These are phyloP conservation scores for Cinara cedri DNA, from an alignment of 2,888 invertebrate genomes.

Conservation along the genomic window DNA sequence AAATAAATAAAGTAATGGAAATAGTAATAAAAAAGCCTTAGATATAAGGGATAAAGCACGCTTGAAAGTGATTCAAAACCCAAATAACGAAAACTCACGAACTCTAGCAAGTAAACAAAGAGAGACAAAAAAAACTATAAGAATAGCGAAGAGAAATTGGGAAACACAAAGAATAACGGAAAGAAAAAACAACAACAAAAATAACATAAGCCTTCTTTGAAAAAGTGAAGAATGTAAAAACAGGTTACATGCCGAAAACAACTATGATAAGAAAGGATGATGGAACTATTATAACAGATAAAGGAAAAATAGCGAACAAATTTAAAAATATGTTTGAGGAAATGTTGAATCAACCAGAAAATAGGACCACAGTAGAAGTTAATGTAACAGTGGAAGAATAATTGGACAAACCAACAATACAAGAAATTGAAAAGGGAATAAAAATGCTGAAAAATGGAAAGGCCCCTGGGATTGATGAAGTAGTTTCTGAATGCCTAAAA, in stretches of 20 bases:
- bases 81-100: constrained; percentile 12
- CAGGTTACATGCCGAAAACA: not conserved
- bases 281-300: constrained; percentile 7
- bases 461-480: constrained; percentile 17
- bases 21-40: no score
- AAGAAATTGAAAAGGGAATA: constrained; percentile 2
- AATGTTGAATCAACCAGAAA: constrained; percentile 11
- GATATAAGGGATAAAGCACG: no score
- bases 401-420: constrained; percentile 17
- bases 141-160: constrained; percentile 10
- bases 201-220: constrained; percentile 16
- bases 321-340: not conserved
- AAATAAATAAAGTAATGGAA: no score
- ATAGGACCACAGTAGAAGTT: constrained; percentile 14
- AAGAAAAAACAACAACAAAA: constrained; percentile 26
- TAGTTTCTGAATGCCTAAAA: constrained; percentile 12
- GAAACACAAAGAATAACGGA: constrained; percentile 10
- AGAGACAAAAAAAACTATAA: constrained; percentile 26
- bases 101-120: constrained; percentile 27
- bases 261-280: constrained; percentile 16
- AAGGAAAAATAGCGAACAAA: not conserved
- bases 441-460: constrained; percentile 33
- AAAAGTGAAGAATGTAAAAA: constrained; percentile 1
- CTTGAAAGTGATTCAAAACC: constrained; percentile 1
- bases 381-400: constrained; percentile 4